Conservation (phyloP, 1,140 invertebrate species). For the Trichoplusia ni region DNA sequence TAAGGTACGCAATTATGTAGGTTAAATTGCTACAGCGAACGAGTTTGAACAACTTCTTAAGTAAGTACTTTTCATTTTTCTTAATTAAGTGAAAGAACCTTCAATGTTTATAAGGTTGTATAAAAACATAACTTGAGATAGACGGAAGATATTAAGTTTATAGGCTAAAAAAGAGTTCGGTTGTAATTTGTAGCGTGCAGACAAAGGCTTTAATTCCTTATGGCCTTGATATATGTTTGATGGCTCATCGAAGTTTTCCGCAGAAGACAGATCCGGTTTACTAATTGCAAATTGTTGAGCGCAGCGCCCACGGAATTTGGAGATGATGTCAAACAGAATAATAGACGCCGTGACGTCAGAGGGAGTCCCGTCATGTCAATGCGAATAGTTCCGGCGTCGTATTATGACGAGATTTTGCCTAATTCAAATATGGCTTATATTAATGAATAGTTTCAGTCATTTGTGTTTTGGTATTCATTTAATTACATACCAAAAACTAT, state of each 20-base stretch:
- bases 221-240: conserved; percentile 3
- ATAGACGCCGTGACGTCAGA: conserved; percentile 5
- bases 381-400: not conserved
- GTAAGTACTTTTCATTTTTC: conserved; percentile 14
- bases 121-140: not conserved
- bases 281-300: conserved; percentile 17
- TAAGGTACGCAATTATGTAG: conserved; percentile 7
- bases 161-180: not conserved
- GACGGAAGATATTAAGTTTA: conserved; percentile 10
- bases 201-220: conserved; percentile 24
- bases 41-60: conserved; percentile 10
- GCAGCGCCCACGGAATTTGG: conserved; percentile 9
- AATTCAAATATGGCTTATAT: not conserved
- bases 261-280: conserved; percentile 18
- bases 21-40: conserved; percentile 10
- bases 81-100: not conserved
- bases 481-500: no score
- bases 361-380: not conserved
- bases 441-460: not conserved
- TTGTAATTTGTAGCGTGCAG: conserved; percentile 17
- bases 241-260: conserved; percentile 18
- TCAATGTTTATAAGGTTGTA: not conserved
- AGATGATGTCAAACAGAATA: conserved; percentile 20
- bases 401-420: not conserved
- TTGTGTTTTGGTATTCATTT: not conserved